Percentiles rank a stretch among this genome's conserved stretches.
Conservation (phyloP, 64 coral and sea anemone species). For the Montipora cactus region DNA sequence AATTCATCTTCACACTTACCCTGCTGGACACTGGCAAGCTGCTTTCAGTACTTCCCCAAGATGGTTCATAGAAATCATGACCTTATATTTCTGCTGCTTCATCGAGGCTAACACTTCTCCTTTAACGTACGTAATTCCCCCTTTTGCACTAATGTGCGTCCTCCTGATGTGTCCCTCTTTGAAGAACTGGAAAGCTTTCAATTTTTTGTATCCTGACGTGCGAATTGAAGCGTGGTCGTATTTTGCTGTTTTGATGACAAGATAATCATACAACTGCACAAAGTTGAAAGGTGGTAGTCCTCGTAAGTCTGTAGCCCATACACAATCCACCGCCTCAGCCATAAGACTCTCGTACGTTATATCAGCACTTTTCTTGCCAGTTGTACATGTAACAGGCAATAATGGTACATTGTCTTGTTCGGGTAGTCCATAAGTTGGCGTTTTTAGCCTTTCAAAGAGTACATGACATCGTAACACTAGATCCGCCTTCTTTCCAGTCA, state of each 20-base stretch:
- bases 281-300: constrained; percentile 43
- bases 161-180: constrained; percentile 58
- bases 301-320: constrained; percentile 49
- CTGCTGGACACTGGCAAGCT: constrained; percentile 69
- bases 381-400: neutral
- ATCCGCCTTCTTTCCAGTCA: constrained; percentile 33
- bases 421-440: neutral
- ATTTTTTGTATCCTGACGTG: constrained; percentile 47
- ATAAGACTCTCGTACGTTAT: too few species aligned
- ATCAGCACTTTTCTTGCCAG: too few species aligned
- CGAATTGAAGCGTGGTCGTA: constrained; percentile 34
- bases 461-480: constrained; percentile 7
- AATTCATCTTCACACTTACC: constrained; percentile 40
- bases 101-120: constrained; percentile 22
- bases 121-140: constrained; percentile 3
- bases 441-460: constrained; percentile 12
- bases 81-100: constrained; percentile 30
- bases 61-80: neutral
- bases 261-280: constrained; percentile 52
- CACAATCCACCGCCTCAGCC: neutral
- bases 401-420: constrained; percentile 12
- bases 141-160: constrained; percentile 15
- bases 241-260: constrained; percentile 51
- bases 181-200: constrained; percentile 64
- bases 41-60: constrained; percentile 28